phyloP scores from a whole-genome alignment of 1,140 invertebrate genomes.

The Drosophila prosaltans region DNA sequence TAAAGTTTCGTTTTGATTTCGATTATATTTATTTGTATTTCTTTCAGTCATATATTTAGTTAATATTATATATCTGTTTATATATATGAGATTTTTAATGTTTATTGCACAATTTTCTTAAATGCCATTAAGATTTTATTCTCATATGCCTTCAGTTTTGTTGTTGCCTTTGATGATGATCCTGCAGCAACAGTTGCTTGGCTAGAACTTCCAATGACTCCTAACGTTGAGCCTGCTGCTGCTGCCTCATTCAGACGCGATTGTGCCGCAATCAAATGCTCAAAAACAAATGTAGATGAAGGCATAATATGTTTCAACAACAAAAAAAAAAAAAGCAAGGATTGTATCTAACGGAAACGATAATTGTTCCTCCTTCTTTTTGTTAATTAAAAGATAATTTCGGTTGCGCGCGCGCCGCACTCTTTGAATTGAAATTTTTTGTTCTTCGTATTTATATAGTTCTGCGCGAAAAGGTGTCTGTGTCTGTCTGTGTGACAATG shows the following conservation, averaged over 20 bases:
- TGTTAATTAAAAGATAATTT: no score
- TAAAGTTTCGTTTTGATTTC: background rate
- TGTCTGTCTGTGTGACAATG: conserved; percentile 29
- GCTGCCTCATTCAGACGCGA: conserved; percentile 62
- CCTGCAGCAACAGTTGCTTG: background rate
- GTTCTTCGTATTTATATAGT: conserved; percentile 10
- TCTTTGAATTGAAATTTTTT: conserved; percentile 28
- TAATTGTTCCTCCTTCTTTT: no score
- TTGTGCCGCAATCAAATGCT: conserved; percentile 80
- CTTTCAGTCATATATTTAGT: conserved; percentile 25
- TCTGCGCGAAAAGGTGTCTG: conserved; percentile 8
- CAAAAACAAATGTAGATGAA: conserved; percentile 73
- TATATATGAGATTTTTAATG: conserved; percentile 1
- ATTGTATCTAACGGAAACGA: background rate
- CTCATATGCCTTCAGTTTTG: conserved; percentile 45
- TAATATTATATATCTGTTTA: conserved; percentile 4
- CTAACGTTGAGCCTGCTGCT: conserved; percentile 29
- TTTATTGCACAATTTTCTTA: conserved; percentile 74
- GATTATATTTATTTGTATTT: conserved; percentile 11
- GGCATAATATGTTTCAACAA: conserved; percentile 57
- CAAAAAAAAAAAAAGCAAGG: background rate
- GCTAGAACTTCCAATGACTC: background rate
- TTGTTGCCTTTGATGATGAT: conserved; percentile 7
- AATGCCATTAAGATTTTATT: conserved; percentile 58
- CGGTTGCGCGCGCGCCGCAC: conserved; percentile 15